A percentile compares a stretch with the other conserved stretches of the same genome.
These are phyloP conservation scores for Ictalurus punctatus DNA, from an alignment of 2,113 vertebrate species.

Conservation along the genomic window DNA sequence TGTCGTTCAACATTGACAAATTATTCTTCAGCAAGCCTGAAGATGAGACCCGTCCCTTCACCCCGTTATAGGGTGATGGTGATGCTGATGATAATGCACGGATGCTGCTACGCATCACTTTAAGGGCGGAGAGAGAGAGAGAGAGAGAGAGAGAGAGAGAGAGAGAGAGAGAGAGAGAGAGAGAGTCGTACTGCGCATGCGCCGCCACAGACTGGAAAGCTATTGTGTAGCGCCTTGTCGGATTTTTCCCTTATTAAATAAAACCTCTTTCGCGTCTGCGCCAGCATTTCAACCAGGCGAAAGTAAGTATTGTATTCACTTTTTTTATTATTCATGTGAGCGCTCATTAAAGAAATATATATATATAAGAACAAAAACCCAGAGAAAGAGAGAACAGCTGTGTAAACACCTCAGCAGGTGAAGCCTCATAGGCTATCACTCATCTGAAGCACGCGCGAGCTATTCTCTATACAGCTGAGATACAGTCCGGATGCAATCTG, in stretches of 20 bases:
- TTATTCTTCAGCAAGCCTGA: background rate
- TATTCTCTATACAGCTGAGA: background rate
- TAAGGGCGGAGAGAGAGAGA: background rate
- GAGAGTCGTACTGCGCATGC: slow-evolving; percentile 8
- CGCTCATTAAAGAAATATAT: background rate
- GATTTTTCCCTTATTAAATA: background rate
- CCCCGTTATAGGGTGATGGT: background rate
- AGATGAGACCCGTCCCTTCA: background rate
- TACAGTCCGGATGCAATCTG: background rate
- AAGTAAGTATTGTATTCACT: background rate
- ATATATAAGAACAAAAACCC: background rate
- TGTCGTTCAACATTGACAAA: background rate
- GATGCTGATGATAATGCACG: background rate
- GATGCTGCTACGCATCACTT: background rate
- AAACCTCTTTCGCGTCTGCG: background rate
- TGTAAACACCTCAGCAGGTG: background rate
- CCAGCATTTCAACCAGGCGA: background rate
- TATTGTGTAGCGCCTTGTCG: background rate
- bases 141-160: too few relatives aligned
- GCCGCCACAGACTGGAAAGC: background rate
- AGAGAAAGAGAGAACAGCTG: background rate
- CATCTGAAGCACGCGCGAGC: background rate
- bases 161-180: too few relatives aligned
- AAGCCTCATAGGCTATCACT: background rate
- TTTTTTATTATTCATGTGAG: background rate